Conservation (phyloP, 2,888 invertebrate genomes). For the Flexamia atlantica region DNA sequence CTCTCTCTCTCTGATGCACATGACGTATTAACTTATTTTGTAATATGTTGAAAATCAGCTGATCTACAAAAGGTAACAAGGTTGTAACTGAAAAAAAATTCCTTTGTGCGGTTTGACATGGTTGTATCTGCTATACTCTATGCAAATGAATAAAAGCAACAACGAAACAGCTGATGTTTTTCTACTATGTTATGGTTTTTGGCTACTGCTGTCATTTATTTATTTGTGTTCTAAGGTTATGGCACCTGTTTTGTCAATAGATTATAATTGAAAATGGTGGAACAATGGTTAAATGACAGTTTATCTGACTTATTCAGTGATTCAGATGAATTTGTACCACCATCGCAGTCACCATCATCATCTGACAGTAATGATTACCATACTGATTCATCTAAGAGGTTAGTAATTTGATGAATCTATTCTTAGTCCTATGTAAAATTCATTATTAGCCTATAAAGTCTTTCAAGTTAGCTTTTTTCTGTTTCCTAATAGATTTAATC, state of each 20-base stretch:
- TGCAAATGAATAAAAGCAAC: neutral
- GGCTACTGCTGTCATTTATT: neutral
- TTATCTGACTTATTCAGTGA: too few species aligned
- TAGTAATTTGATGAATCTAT: too few species aligned
- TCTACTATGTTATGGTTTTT: neutral
- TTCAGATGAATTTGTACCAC: too few species aligned
- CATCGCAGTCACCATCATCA: too few species aligned
- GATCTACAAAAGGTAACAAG: neutral
- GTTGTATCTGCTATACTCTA: conserved; percentile 5
- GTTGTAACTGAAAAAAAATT: neutral
- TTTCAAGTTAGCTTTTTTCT: too few species aligned
- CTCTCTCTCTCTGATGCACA: neutral
- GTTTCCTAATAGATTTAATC: too few species aligned
- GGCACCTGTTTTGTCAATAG: neutral
- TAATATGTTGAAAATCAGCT: neutral
- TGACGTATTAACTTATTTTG: neutral
- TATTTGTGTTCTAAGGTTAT: neutral
- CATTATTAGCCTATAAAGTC: too few species aligned
- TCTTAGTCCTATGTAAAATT: too few species aligned
- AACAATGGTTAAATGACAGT: too few species aligned
- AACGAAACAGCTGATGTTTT: neutral
- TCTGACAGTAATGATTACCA: too few species aligned
- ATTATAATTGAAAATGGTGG: neutral
- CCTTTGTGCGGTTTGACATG: neutral
- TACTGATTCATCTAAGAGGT: too few species aligned